Evolutionary conservation across 2,888 invertebrate genomes (phyloP), one percentile per base, ranked within the genome.

Genomic region (Philopedon plagiatum): DNA sequence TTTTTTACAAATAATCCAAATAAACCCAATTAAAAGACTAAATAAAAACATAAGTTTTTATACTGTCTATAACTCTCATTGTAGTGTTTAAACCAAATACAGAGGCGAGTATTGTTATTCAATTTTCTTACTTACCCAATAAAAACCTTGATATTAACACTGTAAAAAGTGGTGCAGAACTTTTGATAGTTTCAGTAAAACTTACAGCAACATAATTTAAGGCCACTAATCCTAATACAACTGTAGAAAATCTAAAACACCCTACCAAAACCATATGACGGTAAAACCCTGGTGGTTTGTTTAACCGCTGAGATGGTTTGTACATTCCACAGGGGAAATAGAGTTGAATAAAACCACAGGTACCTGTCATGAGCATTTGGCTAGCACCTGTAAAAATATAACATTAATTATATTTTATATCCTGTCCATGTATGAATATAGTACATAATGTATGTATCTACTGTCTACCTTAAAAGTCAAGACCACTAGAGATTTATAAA

Each of bases 101-200:
- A n/a, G n/a, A n/a, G n/a, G n/a, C n/a, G n/a, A n/a, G n/a, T n/a
- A n/a, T n/a, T n/a, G n/a, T n/a, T n/a, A n/a, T n/a, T n/a, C n/a
- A n/a, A n/a, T n/a, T n/a, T n/a, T n/a, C n/a, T n/a, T n/a, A 76
- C 79, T 85, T 85, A 89, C 90, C 90, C 82, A 90, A 85, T 78
- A 90, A 85, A 83, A 88, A 86, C 84, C 90, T 88, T 58, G 93
- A 91, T 79, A 94, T 92, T 73, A 93, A 83, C 68, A 94, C 93
- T 41, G 94, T 94, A 84, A 93, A 93, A 62, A 93, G 86, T 39
- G 94, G 94, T 15, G 93, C 93, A 32, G 93, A 93, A 84, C 93
- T 93, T 84, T 94, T 94, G 54, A 94, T 91, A 11, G 93, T 93
- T 85, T 93, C 93, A 51, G 93, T 93, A 83, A 94, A 94, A 83